Evolutionary conservation across 2,113 vertebrate genomes (phyloP), one percentile per base, ranked within the genome.

Genomic region (Grallaria varia): DNA sequence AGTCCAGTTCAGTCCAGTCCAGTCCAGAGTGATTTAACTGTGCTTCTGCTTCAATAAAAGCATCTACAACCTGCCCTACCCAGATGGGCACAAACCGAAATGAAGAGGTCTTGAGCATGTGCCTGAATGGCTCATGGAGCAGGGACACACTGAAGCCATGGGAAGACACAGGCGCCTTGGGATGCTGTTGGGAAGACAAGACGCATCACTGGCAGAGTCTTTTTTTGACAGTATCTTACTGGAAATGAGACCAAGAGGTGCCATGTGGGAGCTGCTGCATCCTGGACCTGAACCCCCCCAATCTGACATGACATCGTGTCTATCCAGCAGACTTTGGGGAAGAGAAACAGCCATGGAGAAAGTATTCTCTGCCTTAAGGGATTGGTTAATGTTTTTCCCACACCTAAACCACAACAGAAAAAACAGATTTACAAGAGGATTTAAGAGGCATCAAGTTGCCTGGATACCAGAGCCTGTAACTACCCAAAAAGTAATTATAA

Each of bases 401-500:
- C 85, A 66, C 62, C 47, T 71, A 31, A 66, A 95, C 90, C 83
- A 31, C 66, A 93, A 89, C 87, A 74, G 73, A 71, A 96, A 92
- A 69, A 18, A 42, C 69, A 74, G 53, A 96, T 91, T 95, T 93
- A 58, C 79, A 73, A 92, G 82, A 93, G 89, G 89, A 83, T 91
- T 96, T 92, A 95, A 95, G 95, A 97, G 75, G 95, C 97, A 89
- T 96, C 95, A 77, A 92, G 97, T 97, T 98, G 98, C 98, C 94
- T 97, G 97, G 98, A 97, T 97, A 98, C 98, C 67, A 25, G 97
- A 93, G 91, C 96, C 82, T 95, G 80, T 94, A 96, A 97, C 95
- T 82, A 96, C 95, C 95, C 95, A 93, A 94, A 95, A 97, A 97
- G 98, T 97, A 97, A 98, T 97, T 98, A 98, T 89, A 96, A 90